Base-by-base conservation (phyloP, 1,140 invertebrate species). In the Euschistus heros region DNA sequence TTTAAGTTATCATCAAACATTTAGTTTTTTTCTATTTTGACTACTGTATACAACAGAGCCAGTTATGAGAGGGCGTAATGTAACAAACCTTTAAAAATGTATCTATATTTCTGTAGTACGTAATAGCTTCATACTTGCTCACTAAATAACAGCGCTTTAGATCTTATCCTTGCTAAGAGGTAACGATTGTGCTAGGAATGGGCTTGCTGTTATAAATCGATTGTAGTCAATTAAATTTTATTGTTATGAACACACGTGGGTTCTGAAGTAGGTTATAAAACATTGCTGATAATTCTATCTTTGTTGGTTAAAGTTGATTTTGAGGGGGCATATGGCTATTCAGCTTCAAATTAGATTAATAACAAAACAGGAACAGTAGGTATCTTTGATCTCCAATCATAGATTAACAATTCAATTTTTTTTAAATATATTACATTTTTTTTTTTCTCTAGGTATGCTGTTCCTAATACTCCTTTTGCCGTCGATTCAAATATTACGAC, bases 391-490 rank as follows among this genome's bases (percentile, higher is more conserved):
- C 57, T 37, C 18, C 30, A 22, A 50, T 50, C 2, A 20, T 50
- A 8, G 5, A 44, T 44, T 44, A 7, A 17, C n/a, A 52, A 6
- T 18, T 52, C 20, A 6, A 8, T 17, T 52, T 17, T 17, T 6
- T 17, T 13, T 52, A 52, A 10, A 18, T 52, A 52, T 17, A 13
- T 13, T 13, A 13, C 7, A 24, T 57, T 57, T 14, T 6, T 24
- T 20, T 57, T 57, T 14, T 18, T 27, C 8, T 83, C 69, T 75
- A 96, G 92, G 68, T 94, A 87, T 84, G 87, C 92, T 14, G 84
- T 95, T 55, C 85, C 92, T 15, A 88, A 94, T 77, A 83, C 82
- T 69, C 88, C 91, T 0, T 86, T 89, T 73, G 87, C 89, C 13
- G 85, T 95, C 17, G 84, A 88, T 55, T 80, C 82, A 44, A 82